Conservation (phyloP, 2,888 invertebrate genomes). For the Caenorhabditis macrosperma region DNA sequence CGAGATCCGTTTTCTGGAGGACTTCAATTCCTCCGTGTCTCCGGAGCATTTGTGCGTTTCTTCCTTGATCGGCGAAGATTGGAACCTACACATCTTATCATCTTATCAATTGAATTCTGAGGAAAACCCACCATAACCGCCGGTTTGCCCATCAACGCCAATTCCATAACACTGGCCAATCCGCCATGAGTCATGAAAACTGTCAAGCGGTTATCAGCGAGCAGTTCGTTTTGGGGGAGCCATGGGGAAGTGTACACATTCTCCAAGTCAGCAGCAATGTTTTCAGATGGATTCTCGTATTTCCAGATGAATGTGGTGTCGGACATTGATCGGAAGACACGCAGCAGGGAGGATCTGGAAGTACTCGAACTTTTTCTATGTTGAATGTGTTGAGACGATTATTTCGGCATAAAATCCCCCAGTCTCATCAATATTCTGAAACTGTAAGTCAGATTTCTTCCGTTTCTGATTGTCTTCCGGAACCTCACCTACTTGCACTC, state of each 20-base stretch:
- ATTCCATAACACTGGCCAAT: constrained; percentile 51
- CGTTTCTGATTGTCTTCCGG: too few species aligned
- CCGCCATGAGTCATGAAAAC: constrained; percentile 65
- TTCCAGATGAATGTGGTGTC: constrained; percentile 68
- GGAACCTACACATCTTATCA: constrained; percentile 59
- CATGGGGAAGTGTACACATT: constrained; percentile 66
- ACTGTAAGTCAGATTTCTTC: too few species aligned
- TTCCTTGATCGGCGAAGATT: constrained; percentile 57
- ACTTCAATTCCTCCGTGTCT: constrained; percentile 55
- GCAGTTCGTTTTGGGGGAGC: constrained; percentile 65
- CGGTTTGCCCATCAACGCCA: constrained; percentile 50
- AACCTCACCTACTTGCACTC: constrained; percentile 53
- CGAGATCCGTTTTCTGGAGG: constrained; percentile 49
- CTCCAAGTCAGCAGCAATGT: constrained; percentile 25
- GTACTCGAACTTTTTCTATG: too few species aligned
- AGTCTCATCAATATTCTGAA: too few species aligned
- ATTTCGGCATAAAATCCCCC: too few species aligned
- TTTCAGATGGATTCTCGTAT: constrained; percentile 55
- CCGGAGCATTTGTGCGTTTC: constrained; percentile 66
- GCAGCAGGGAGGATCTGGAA: too few species aligned
- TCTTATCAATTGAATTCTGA: neutral
- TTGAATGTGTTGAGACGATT: too few species aligned
- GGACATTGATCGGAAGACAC: constrained; percentile 48
- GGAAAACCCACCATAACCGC: constrained; percentile 44
- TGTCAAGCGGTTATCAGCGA: constrained; percentile 53